These are phyloP conservation scores for Saccostrea cuccullata DNA, from an alignment of 1,140 invertebrate species.

Conservation along the genomic window DNA sequence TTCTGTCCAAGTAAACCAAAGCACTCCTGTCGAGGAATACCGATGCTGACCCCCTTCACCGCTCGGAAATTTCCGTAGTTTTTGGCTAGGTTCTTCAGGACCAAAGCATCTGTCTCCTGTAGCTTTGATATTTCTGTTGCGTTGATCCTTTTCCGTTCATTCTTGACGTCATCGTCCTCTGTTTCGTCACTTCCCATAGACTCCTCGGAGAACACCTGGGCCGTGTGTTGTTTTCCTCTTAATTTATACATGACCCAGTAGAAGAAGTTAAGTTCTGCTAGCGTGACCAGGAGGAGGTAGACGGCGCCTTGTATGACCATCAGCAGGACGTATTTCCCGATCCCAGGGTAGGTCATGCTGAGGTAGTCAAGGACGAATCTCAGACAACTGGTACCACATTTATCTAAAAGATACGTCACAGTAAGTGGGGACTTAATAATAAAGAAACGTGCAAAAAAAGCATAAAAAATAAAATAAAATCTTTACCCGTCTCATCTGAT, in stretches of 20 bases:
- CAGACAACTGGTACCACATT: slow-evolving; percentile 64
- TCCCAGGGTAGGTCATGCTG: slow-evolving; percentile 79
- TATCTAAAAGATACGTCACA: slow-evolving; percentile 58
- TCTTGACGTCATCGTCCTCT: slow-evolving; percentile 64
- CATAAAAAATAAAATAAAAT: no score
- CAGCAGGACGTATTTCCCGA: slow-evolving; percentile 81
- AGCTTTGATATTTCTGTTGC: slow-evolving; percentile 32
- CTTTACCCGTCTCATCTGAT: no score
- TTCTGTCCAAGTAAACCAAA: slow-evolving; percentile 93
- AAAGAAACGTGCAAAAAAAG: no score
- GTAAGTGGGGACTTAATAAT: neutral
- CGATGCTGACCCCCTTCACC: slow-evolving; percentile 81
- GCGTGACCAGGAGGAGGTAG: slow-evolving; percentile 79
- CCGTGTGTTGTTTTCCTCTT: neutral
- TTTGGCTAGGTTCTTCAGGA: slow-evolving; percentile 80
- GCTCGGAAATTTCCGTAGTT: slow-evolving; percentile 80
- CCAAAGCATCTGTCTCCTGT: slow-evolving; percentile 49
- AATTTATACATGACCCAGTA: slow-evolving; percentile 20
- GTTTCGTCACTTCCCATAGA: neutral
- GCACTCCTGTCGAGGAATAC: slow-evolving; percentile 86
- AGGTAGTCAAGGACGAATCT: slow-evolving; percentile 77
- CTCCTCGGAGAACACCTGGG: slow-evolving; percentile 29
- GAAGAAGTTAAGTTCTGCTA: slow-evolving; percentile 77
- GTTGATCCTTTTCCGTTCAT: slow-evolving; percentile 60
- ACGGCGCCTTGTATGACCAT: slow-evolving; percentile 80